Evolutionary conservation across 1,140 invertebrate genomes (phyloP), one percentile per base, ranked within the genome.

Genomic region (Mizuhopecten yessoensis): DNA sequence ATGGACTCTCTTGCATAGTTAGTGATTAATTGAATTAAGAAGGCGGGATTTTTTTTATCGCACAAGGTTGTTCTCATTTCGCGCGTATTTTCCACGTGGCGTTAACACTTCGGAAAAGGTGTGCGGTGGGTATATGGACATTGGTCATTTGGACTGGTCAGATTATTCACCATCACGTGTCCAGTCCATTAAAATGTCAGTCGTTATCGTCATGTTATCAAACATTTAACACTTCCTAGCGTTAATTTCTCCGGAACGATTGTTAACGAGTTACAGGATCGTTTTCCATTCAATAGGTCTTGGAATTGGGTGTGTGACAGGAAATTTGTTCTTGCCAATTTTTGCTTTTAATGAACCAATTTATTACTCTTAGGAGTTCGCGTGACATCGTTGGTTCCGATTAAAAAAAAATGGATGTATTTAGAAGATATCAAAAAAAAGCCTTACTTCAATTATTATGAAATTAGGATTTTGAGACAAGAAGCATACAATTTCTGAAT

Each of bases 111-210:
- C 57, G n/a, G 57, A 75, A 5, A 29, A 75, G 2, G 57, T 17
- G 57, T 9, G 57, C 11, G 57, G 57, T 29, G 57, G 23, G 57
- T 75, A n/a, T 1, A 13, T 75, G 23, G 23, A 75, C 42, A 13
- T 45, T 17, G 42, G 42, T 17, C 42, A 45, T 45, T 45, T 45
- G 42, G 42, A 45, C 9, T 45, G 42, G 42, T 45, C 57, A 75
- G 57, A 29, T 75, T 75, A 75, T 75, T 75, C 57, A 75, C 5
- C 11, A 7, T 75, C 57, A 75, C 57, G 57, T 75, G 57, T 75
- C 57, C 57, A 75, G 23, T 75, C 57, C n/a, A 75, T 75, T 75
- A 75, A 75, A 75, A 75, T 75, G 57, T n/a, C 57, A 75, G 57
- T 75, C 57, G 57, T 75, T 75, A 75, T 75, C 57, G 1, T 5